Evolutionary conservation across 2,113 vertebrate species (phyloP), one percentile per base, ranked within the genome.

Genomic region (Clarias magur): DNA sequence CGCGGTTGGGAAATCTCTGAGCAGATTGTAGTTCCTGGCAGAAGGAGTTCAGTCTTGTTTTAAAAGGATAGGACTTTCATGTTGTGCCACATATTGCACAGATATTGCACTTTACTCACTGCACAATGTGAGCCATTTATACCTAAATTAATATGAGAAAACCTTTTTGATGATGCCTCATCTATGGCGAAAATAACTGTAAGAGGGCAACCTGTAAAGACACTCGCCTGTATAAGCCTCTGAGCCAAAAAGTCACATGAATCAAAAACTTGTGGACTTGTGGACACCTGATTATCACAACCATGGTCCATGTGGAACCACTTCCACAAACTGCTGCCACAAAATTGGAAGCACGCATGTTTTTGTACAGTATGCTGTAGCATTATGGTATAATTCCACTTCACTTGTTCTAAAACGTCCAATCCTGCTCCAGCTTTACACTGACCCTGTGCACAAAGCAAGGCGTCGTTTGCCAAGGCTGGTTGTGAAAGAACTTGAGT

Each of bases 21-120:
- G 85, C 70, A 81, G 82, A 65, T 84, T 82, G 80, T 57, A 82
- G 80, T 63, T 83, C 62, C 30, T 76, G 75, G 82, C 76, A 84
- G 73, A 84, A 63, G 2, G 48, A 4, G n/a, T 78, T 73, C 17
- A 56, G n/a, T 82, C 42, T 82, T 81, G 34, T 60, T 78, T 30
- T 53, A 34, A 57, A 73, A 76, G n/a, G 21, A 60, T 17, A 62
- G 19, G 25, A 67, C 17, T 42, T 78, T 70, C 27, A 48, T 65
- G 19, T 62, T 19, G 60, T 30, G 59, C 25, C 59, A 87, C 13
- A 76, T 81, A 84, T 85, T 63, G 73, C 63, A 82, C 53, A 75
- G 48, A 53, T 19, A 54, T 82, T 87, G 56, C 15, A 27, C 8
- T 9, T 42, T 13, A 12, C 30, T 21, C 25, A 23, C 38, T 30